phyloP scores from a whole-genome alignment of 2,797 vertebrate genomes.

The Tadarida brasiliensis region DNA sequence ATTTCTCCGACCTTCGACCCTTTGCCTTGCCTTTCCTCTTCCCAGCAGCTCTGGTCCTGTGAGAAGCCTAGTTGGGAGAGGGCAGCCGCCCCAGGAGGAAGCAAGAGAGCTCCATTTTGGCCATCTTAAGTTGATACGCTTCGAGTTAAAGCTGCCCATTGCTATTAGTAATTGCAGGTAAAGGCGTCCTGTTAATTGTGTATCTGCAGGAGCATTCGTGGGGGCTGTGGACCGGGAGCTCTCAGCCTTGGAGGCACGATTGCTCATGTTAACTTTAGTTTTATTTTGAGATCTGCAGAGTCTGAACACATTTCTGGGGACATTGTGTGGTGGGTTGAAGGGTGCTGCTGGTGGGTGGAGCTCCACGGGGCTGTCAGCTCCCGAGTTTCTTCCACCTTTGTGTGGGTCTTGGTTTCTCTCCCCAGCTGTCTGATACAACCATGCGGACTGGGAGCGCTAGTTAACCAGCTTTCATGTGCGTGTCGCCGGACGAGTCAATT shows the following conservation, averaged over 20 bases:
- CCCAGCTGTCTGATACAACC: neutral
- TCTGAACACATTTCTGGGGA: too few species aligned
- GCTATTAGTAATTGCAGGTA: neutral
- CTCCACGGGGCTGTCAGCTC: neutral
- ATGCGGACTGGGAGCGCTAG: neutral
- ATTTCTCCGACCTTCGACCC: neutral
- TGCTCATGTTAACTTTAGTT: neutral
- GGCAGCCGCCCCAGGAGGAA: neutral
- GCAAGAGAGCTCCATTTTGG: neutral
- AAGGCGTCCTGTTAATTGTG: neutral
- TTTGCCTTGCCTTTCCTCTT: neutral
- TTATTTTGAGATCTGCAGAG: neutral
- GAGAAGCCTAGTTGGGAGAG: neutral
- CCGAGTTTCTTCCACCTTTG: neutral
- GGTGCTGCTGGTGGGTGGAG: neutral
- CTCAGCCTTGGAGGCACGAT: neutral
- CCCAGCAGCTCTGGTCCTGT: neutral
- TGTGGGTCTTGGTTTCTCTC: neutral
- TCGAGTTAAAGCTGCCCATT: neutral
- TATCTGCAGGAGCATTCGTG: neutral
- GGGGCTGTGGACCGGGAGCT: neutral
- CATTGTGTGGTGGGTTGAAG: neutral
- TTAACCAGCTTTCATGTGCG: neutral
- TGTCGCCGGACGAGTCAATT: neutral
- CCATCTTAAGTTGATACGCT: neutral